Evolutionary conservation across 2,113 vertebrate genomes (phyloP).

Genomic region (Chunga burmeisteri): DNA sequence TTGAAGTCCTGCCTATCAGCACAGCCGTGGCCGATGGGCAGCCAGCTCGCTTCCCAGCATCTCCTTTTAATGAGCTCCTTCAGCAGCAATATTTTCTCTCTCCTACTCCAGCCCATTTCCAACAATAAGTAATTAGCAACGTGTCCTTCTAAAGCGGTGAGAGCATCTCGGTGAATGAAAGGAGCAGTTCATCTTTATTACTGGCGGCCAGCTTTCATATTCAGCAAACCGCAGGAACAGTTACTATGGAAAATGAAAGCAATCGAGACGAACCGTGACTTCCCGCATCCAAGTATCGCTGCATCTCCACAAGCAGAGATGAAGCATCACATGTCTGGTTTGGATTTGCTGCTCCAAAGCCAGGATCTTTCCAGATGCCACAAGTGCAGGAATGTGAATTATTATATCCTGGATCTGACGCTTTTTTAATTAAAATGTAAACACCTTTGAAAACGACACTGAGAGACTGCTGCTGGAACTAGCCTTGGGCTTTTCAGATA

Average conservation of each 20-base stretch:
- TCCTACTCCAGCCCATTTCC: neutral
- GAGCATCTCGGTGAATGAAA: neutral
- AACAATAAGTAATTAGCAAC: neutral
- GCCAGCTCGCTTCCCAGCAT: neutral
- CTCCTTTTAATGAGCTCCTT: neutral
- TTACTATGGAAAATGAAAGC: constrained; percentile 31
- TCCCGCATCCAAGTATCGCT: neutral
- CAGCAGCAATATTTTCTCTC: neutral
- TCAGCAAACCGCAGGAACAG: neutral
- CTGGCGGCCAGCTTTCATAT: neutral
- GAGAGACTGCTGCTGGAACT: neutral
- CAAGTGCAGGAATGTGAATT: neutral
- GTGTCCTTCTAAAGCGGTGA: neutral
- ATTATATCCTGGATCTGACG: neutral
- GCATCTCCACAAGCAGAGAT: neutral
- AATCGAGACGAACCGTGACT: neutral
- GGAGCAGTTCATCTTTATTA: neutral
- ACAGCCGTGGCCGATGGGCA: accelerated
- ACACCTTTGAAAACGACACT: neutral
- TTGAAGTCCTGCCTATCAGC: neutral
- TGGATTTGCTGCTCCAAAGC: neutral
- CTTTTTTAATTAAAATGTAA: neutral
- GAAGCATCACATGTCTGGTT: neutral
- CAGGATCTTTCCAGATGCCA: accelerated
- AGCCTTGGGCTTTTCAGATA: neutral